Conservation (phyloP, 2,888 invertebrate genomes). For the Amblyjoppa fuscipennis region DNA sequence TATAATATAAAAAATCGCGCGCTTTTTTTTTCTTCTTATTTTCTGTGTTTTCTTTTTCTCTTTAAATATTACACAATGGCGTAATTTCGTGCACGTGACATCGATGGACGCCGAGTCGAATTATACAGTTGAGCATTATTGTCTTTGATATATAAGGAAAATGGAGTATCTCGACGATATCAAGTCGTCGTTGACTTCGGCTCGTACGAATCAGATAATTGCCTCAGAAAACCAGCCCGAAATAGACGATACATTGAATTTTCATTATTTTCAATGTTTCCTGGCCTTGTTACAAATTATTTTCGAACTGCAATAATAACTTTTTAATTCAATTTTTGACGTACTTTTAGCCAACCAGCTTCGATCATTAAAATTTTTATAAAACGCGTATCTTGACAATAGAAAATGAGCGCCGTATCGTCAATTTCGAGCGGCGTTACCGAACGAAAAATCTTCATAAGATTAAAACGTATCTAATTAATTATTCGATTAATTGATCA, state of each 20-base stretch:
- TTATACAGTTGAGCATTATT: slow-evolving; percentile 67
- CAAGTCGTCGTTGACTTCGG: slow-evolving; percentile 32
- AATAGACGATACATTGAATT: not conserved
- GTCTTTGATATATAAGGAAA: slow-evolving; percentile 64
- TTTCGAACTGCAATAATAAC: not conserved
- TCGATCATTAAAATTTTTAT: not conserved
- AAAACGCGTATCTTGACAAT: not conserved
- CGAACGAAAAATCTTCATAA: slow-evolving; percentile 14
- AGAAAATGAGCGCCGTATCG: not conserved
- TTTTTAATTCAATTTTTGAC: not conserved
- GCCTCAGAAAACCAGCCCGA: not conserved
- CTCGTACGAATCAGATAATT: slow-evolving; percentile 43
- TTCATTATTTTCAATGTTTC: not conserved
- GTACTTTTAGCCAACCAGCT: not conserved
- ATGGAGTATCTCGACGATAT: slow-evolving; percentile 34
- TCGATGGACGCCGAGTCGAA: slow-evolving; percentile 57
- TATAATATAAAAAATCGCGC: slow-evolving; percentile 36
- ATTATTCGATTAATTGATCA: slow-evolving; percentile 30
- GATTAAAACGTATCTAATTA: slow-evolving; percentile 39
- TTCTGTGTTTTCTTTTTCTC: not conserved
- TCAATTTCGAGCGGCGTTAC: not conserved
- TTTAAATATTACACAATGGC: slow-evolving; percentile 42
- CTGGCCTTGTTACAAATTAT: not conserved
- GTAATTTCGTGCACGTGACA: slow-evolving; percentile 42
- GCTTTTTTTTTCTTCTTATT: slow-evolving; percentile 5